Percentiles rank a stretch among this genome's conserved stretches.
phyloP scores from a whole-genome alignment of 2,797 vertebrate species.

The Pogoniulus pusillus region DNA sequence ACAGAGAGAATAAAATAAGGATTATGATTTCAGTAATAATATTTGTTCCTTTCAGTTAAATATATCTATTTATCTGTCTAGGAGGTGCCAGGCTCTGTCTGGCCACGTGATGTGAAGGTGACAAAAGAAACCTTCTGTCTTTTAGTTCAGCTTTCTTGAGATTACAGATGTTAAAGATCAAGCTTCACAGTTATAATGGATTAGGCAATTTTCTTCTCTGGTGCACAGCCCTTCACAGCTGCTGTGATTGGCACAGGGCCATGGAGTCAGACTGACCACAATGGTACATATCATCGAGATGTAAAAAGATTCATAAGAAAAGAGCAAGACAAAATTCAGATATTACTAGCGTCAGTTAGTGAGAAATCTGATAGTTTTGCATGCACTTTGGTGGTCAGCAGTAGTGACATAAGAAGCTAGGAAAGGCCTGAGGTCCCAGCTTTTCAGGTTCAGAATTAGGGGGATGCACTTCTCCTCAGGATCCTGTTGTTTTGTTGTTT shows the following conservation, averaged over 20 bases:
- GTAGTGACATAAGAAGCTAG: not conserved
- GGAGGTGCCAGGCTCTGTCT: not conserved
- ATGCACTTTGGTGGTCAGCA: not conserved
- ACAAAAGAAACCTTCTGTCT: not conserved
- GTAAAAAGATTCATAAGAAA: not conserved
- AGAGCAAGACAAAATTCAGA: not conserved
- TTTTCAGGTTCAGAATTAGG: not conserved
- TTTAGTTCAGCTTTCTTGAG: not conserved
- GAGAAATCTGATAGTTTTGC: not conserved
- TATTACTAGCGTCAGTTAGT: not conserved
- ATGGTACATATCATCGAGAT: not conserved
- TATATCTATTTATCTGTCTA: too few relatives aligned
- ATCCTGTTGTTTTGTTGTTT: not conserved
- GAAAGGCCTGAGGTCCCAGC: not conserved
- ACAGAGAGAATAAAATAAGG: not conserved
- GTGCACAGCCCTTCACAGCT: not conserved
- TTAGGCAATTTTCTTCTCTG: not conserved
- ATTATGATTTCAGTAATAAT: not conserved
- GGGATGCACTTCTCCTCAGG: not conserved
- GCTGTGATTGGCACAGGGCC: not conserved
- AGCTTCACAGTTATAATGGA: not conserved
- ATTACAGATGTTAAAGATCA: not conserved
- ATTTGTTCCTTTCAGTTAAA: not conserved
- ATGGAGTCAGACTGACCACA: not conserved
- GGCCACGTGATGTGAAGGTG: not conserved